Evolutionary conservation across 2,888 invertebrate genomes (phyloP).

Genomic region (Acronicta psi): DNA sequence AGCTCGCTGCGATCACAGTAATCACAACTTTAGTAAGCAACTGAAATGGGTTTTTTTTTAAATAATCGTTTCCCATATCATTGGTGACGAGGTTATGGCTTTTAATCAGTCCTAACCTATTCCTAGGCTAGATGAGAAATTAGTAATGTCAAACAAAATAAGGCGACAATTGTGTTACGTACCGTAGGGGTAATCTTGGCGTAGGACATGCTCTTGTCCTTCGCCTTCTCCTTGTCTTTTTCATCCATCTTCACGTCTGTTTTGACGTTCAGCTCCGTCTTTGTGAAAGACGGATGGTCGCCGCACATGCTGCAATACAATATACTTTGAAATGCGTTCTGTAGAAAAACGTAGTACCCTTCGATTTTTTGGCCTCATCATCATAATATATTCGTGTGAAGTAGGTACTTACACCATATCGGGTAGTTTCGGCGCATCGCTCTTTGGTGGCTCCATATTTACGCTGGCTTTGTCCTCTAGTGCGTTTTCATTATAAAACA

Average conservation of each 20-base stretch:
- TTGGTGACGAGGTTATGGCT: too few relatives aligned
- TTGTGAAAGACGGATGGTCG: constrained; percentile 82
- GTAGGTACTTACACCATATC: constrained; percentile 80
- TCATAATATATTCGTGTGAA: too few relatives aligned
- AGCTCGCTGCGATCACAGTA: too few relatives aligned
- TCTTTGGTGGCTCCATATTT: constrained; percentile 72
- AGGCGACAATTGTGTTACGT: constrained; percentile 22
- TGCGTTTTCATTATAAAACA: constrained; percentile 49
- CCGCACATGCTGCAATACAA: constrained; percentile 79
- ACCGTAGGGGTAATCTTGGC: constrained; percentile 73
- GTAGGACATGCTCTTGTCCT: constrained; percentile 63
- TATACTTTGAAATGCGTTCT: constrained; percentile 17
- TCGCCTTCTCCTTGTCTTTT: constrained; percentile 60
- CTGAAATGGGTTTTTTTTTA: too few relatives aligned
- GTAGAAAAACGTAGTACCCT: not conserved
- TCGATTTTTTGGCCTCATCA: too few relatives aligned
- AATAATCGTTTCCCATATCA: too few relatives aligned
- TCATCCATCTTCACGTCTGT: constrained; percentile 60
- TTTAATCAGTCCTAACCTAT: too few relatives aligned
- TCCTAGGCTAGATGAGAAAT: too few relatives aligned
- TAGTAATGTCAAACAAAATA: too few relatives aligned
- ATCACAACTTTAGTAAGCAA: too few relatives aligned
- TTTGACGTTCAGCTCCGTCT: constrained; percentile 76
- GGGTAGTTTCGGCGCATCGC: constrained; percentile 70
- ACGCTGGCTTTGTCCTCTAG: constrained; percentile 18